These are phyloP conservation scores for Anoplopoma fimbria DNA, from an alignment of 2,113 vertebrate genomes.

Conservation along the genomic window DNA sequence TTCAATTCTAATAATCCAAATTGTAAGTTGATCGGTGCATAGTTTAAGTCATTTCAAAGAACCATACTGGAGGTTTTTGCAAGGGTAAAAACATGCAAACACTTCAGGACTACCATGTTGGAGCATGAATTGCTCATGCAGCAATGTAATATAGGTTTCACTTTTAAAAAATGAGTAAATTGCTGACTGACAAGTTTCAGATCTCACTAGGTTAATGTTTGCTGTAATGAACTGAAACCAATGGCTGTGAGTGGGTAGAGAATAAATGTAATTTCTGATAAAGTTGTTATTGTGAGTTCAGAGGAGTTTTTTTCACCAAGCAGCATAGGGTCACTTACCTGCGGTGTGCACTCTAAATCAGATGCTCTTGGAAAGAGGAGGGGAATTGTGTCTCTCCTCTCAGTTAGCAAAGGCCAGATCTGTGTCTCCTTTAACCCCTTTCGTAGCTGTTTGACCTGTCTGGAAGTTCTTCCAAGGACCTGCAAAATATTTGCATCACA, in stretches of 20 bases:
- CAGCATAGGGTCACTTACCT: background rate
- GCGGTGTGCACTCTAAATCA: background rate
- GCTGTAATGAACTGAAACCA: background rate
- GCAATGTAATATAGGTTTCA: too few species aligned
- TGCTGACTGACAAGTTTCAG: too few species aligned
- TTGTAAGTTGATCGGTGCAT: too few species aligned
- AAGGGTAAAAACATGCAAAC: background rate
- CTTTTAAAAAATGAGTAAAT: too few species aligned
- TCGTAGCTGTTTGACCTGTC: background rate
- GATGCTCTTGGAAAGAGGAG: background rate
- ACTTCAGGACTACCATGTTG: too few species aligned
- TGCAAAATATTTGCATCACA: constrained; percentile 1
- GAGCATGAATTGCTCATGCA: too few species aligned
- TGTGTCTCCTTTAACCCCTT: constrained; percentile 4
- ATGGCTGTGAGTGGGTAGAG: background rate
- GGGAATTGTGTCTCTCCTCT: constrained; percentile 4
- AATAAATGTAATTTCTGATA: background rate
- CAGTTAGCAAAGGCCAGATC: background rate
- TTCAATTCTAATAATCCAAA: too few species aligned
- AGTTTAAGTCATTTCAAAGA: too few species aligned
- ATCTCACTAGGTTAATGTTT: background rate
- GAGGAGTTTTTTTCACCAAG: background rate
- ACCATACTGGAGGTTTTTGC: too few species aligned
- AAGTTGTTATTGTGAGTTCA: background rate
- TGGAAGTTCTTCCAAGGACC: constrained; percentile 8